Base-by-base conservation (phyloP, 2,888 invertebrate genomes). In the Prenolepis imparis region DNA sequence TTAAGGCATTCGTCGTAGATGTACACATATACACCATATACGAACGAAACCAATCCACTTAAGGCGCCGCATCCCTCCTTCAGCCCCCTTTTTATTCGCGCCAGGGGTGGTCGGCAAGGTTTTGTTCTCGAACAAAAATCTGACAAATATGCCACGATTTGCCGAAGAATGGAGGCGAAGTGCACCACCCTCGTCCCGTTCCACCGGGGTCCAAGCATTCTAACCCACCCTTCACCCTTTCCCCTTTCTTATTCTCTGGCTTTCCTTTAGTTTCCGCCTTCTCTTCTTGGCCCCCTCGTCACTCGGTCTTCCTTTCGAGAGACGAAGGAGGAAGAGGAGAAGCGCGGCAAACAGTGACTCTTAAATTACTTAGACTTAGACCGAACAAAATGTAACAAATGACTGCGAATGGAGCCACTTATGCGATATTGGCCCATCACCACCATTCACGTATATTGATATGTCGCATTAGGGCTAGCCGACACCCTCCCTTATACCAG, bases 71-170 rank as follows among this genome's bases (percentile, higher is more conserved):
- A 88, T 83, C 84, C 70, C 61, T 48, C 15, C 41, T 32, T 57
- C 73, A 15, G 44, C 67, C 72, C 75, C 24, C 63, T 67, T 61
- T 59, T 82, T 72, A 48, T 63, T 61, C 64, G 61, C 57, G 44
- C 64, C 64, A 36, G 84, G 83, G 85, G 86, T 86, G 86, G 85
- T 86, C 86, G 84, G 67, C 81, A 74, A 90, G 92, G 93, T 94
- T 94, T 94, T 94, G 92, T 93, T 92, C 93, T 86, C 88, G 91
- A 93, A 94, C 93, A 94, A 94, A 94, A 94, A 94, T 94, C 94
- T 94, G 94, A 94, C 94, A 94, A 94, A 94, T 94, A 94, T 94
- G 93, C 93, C 91, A 90, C 94, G 93, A 94, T 94, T 94, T 94
- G 91, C 93, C 91, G 92, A 92, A 93, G 92, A 94, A 93, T 92